Percentiles rank a stretch among this genome's conserved stretches.
Conservation (phyloP, 1,140 invertebrate genomes). For the Nasonia giraulti region DNA sequence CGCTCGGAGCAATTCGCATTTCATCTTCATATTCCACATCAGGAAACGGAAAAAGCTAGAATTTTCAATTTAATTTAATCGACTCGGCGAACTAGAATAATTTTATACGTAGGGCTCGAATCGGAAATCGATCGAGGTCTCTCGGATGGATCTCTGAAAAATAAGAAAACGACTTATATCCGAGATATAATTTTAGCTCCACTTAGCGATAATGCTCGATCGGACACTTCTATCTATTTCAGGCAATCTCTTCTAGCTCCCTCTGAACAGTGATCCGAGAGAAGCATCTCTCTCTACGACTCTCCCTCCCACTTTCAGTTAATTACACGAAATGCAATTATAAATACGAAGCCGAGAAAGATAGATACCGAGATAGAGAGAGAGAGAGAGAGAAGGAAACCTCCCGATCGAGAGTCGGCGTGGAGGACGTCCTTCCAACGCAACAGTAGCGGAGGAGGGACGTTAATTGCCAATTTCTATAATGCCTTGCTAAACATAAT, state of each 20-base stretch:
- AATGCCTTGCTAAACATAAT: slow-evolving; percentile 27
- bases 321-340: slow-evolving; percentile 39
- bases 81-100: not conserved
- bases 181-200: slow-evolving; percentile 2
- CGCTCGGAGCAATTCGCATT: not conserved
- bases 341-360: slow-evolving; percentile 19
- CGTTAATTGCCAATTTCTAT: slow-evolving; percentile 40
- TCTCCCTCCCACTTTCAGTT: not conserved
- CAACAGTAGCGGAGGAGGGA: not conserved
- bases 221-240: not conserved
- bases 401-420: slow-evolving; percentile 14
- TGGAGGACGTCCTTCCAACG: not conserved
- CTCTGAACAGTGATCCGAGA: not conserved
- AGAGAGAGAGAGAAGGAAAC: not conserved
- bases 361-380: not conserved
- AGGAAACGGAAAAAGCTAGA: not conserved
- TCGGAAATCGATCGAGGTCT: not conserved
- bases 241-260: not conserved
- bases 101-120: not conserved
- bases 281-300: not conserved
- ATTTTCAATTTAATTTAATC: not conserved
- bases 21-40: not conserved
- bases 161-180: slow-evolving; percentile 5
- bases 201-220: slow-evolving; percentile 11
- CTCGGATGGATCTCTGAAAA: not conserved